A percentile compares a stretch with the other conserved stretches of the same genome.
These are phyloP conservation scores for Coreoperca whiteheadi DNA, from an alignment of 2,113 vertebrate species.

Conservation along the genomic window DNA sequence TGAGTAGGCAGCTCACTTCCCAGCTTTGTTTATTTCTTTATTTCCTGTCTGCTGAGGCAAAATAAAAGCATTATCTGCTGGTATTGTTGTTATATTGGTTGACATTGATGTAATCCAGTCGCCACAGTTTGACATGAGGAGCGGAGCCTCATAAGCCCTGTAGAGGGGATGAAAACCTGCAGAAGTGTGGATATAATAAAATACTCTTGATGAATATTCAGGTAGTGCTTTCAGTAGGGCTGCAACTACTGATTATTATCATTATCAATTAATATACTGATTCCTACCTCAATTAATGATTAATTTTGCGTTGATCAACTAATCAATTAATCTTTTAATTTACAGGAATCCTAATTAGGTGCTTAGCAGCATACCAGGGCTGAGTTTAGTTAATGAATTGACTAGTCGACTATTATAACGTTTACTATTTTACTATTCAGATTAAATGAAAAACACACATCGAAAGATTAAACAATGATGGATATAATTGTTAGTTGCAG, in stretches of 20 bases:
- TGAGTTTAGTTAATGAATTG: too few species aligned
- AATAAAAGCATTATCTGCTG: constrained; percentile 35
- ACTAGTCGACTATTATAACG: not conserved
- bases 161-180: constrained; percentile 12
- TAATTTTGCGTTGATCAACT: not conserved
- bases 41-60: constrained; percentile 37
- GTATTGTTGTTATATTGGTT: not conserved
- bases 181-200: not conserved
- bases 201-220: not conserved
- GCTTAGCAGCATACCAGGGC: not conserved
- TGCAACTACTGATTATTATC: not conserved
- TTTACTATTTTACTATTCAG: too few species aligned
- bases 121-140: not conserved
- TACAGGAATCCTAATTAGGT: not conserved
- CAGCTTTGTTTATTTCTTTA: constrained; percentile 11
- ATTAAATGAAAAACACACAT: too few species aligned
- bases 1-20: constrained; percentile 29
- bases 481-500: not conserved
- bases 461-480: not conserved
- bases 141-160: too few species aligned
- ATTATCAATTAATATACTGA: not conserved
- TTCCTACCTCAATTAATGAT: not conserved
- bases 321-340: not conserved
- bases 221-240: not conserved
- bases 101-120: constrained; percentile 18